Conservation (phyloP, 1,140 invertebrate genomes). For the Brachionus rubens region DNA sequence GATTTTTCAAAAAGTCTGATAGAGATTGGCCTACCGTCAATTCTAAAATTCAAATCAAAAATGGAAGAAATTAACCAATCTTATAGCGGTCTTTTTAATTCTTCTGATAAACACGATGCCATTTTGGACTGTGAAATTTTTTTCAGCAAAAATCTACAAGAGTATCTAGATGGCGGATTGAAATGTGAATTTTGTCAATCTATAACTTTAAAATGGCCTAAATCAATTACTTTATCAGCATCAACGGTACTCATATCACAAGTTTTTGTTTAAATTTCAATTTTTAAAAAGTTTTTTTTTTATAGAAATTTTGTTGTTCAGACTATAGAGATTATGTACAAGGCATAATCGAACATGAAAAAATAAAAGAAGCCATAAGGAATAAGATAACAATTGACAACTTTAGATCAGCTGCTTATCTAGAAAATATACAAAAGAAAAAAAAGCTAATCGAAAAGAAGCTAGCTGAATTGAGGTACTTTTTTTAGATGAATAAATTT, state of each 20-base stretch:
- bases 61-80: too few relatives aligned
- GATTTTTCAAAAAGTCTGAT: too few relatives aligned
- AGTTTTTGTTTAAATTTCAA: background rate
- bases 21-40: slow-evolving; percentile 1
- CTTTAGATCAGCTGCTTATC: slow-evolving; percentile 14
- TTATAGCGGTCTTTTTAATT: too few relatives aligned
- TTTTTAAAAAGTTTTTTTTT: background rate
- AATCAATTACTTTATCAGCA: background rate
- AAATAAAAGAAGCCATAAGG: background rate
- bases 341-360: background rate
- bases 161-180: background rate
- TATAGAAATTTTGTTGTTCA: background rate
- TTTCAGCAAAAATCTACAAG: background rate
- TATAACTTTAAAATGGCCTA: background rate
- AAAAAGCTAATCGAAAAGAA: background rate
- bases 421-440: background rate
- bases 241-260: too few relatives aligned
- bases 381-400: slow-evolving; percentile 15
- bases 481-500: background rate
- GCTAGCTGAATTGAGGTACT: background rate
- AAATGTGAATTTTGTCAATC: slow-evolving; percentile 9
- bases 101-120: background rate
- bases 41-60: background rate
- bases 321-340: slow-evolving; percentile 17
- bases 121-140: background rate